A percentile compares a stretch with the other conserved stretches of the same genome.
phyloP scores from a whole-genome alignment of 2,888 invertebrate species.

The Drosophila maculinotata region DNA sequence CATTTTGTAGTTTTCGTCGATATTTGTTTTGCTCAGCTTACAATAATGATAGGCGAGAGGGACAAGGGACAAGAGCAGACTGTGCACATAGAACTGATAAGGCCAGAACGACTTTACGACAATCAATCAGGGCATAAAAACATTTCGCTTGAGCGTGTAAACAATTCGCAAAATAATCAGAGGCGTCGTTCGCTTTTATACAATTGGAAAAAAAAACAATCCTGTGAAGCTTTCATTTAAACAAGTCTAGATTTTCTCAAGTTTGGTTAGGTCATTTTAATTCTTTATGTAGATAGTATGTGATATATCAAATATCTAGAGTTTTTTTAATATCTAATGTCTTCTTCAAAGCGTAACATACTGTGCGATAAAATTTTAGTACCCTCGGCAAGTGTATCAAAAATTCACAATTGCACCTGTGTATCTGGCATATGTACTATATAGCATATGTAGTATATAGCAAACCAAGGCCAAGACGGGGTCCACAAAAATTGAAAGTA shows the following conservation, averaged over 20 bases:
- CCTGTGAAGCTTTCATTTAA: no score
- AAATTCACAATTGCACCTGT: not conserved
- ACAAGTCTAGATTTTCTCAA: no score
- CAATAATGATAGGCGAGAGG: slow-evolving; percentile 10
- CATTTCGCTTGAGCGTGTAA: slow-evolving; percentile 51
- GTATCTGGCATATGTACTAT: not conserved
- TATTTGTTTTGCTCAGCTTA: slow-evolving; percentile 37
- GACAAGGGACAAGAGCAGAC: slow-evolving; percentile 22
- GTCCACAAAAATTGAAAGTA: slow-evolving; percentile 63
- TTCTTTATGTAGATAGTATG: no score
- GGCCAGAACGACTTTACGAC: slow-evolving; percentile 31
- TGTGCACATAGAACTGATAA: slow-evolving; percentile 41
- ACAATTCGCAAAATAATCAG: slow-evolving; percentile 42
- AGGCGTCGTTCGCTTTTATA: slow-evolving; percentile 13
- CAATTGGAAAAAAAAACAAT: no score
- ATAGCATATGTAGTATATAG: not conserved
- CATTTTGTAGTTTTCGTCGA: slow-evolving; percentile 38
- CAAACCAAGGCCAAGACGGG: slow-evolving; percentile 29
- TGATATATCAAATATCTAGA: no score
- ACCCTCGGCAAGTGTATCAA: no score
- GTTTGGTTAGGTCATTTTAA: no score
- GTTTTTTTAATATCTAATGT: no score
- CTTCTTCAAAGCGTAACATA: no score
- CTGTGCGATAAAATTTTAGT: no score
- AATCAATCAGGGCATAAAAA: slow-evolving; percentile 54